A percentile compares a stretch with the other conserved stretches of the same genome.
Conservation (phyloP, 2,113 vertebrate genomes). For the Chroicocephalus ridibundus region DNA sequence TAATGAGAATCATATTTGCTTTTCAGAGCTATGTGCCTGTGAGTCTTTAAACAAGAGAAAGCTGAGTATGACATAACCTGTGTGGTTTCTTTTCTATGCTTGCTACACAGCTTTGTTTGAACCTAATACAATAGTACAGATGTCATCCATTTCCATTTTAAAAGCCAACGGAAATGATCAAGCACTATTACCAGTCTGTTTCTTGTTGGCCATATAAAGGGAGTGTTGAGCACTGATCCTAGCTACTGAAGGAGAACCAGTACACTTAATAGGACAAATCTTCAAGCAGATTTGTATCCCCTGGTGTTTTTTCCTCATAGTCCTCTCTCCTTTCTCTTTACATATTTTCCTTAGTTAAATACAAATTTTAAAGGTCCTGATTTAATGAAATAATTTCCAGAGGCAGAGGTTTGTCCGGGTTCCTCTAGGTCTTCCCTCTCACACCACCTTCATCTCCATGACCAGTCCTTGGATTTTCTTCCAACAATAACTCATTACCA, state of each 20-base stretch:
- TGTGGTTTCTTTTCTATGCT: neutral
- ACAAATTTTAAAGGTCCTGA: neutral
- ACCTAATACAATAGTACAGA: neutral
- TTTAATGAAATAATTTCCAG: neutral
- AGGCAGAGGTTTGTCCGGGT: rapidly evolving
- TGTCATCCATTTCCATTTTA: slow-evolving; percentile 19
- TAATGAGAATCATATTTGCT: slow-evolving; percentile 43
- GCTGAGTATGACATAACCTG: neutral
- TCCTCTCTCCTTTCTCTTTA: neutral
- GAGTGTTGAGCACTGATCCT: neutral
- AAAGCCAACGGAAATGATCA: slow-evolving; percentile 25
- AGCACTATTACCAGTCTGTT: neutral
- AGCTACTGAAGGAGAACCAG: neutral
- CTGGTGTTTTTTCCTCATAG: neutral
- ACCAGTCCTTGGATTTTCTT: neutral
- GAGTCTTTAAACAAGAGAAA: slow-evolving; percentile 36
- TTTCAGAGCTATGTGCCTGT: neutral
- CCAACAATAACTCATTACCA: neutral
- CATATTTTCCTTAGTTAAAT: neutral
- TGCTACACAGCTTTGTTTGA: slow-evolving; percentile 12
- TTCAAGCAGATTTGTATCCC: neutral
- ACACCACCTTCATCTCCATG: neutral
- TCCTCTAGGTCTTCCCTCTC: neutral
- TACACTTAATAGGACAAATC: neutral
- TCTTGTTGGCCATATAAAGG: neutral